Base-by-base conservation (phyloP, 2,888 invertebrate species). In the Eucera pruinosa region DNA sequence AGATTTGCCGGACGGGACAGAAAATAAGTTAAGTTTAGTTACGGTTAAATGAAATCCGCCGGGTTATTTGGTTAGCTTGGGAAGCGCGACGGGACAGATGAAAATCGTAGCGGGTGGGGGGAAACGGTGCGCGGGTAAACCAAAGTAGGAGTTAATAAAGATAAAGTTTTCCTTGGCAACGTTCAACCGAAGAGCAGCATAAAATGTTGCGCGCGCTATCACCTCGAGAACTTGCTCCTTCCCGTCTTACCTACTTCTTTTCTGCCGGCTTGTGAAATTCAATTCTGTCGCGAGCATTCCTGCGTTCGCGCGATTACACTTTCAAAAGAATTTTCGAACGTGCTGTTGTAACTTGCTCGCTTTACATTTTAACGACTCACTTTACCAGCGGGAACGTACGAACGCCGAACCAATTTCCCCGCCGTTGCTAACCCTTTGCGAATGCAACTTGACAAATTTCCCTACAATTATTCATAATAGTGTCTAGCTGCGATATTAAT, bases 151-250 rank as follows among this genome's bases (percentile, higher is more conserved):
- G 72, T 61, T 61, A 72, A 70, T 70, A 71, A 47, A 61, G 61
- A 55, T 33, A 47, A 61, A 73, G 54, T 48, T 72, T 71, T 52
- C 41, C 47, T 73, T 72, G 73, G 72, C 72, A 73, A 61, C 54
- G 61, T 61, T 73, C 61, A 27, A 11, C 47, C 7, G 39, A 18
- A 33, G 61, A 55, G 23, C 25, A 39, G 23, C 45, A 39, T 33
- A 60, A 71, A 73, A 55, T 43, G 11, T 27, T 43, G 50, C 20
- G 43, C 62, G 57, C 62, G 62, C 48, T 50, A 72, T 72, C 57
- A 23, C 43, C 75, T 23, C 20, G 54, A 48, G 52, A 57, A 75
- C 43, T 62, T 54, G 11, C 52, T 33, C 47, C 5, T n/a, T 33
- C 54, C 18, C 13, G n/a, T n/a, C n/a, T n/a, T n/a, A n/a, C n/a